A percentile compares a stretch with the other conserved stretches of the same genome.
These are phyloP conservation scores for Drosophila auraria DNA, from an alignment of 1,140 invertebrate genomes.

Conservation along the genomic window DNA sequence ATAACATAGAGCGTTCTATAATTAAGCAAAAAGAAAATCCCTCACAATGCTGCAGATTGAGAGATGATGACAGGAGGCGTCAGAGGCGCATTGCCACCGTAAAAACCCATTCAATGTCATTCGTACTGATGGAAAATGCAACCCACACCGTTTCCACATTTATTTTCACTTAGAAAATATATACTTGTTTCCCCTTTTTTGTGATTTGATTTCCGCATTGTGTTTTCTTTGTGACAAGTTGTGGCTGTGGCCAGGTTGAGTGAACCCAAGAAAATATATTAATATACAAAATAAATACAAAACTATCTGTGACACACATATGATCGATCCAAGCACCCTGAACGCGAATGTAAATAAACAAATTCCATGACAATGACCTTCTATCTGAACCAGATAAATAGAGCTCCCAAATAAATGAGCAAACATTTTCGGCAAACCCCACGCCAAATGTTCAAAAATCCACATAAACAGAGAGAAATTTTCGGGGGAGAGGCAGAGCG, in stretches of 20 bases:
- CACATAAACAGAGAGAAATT: slow-evolving; percentile 14
- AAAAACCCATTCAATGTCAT: slow-evolving; percentile 53
- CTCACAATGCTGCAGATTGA: slow-evolving; percentile 41
- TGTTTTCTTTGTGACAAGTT: slow-evolving; percentile 59
- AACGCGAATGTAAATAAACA: slow-evolving; percentile 30
- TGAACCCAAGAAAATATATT: slow-evolving; percentile 56
- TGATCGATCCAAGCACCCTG: neutral
- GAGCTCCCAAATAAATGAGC: slow-evolving; percentile 60
- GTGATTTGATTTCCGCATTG: slow-evolving; percentile 60
- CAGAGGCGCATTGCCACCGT: slow-evolving; percentile 47
- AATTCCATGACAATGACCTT: slow-evolving; percentile 78
- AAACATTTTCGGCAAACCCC: slow-evolving; percentile 60
- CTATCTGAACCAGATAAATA: slow-evolving; percentile 70
- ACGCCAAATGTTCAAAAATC: slow-evolving; percentile 41
- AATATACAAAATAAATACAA: neutral
- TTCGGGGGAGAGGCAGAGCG: neutral
- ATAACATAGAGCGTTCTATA: slow-evolving; percentile 64
- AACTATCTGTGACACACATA: slow-evolving; percentile 26
- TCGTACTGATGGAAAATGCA: slow-evolving; percentile 62
- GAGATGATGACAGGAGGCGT: slow-evolving; percentile 36
- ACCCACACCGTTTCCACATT: slow-evolving; percentile 42
- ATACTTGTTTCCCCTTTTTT: slow-evolving; percentile 31
- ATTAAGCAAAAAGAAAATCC: slow-evolving; percentile 58
- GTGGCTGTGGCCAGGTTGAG: slow-evolving; percentile 42
- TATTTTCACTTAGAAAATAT: slow-evolving; percentile 68